Base-by-base conservation (phyloP, 2,797 vertebrate genomes). In the Synaphobranchus kaupii region DNA sequence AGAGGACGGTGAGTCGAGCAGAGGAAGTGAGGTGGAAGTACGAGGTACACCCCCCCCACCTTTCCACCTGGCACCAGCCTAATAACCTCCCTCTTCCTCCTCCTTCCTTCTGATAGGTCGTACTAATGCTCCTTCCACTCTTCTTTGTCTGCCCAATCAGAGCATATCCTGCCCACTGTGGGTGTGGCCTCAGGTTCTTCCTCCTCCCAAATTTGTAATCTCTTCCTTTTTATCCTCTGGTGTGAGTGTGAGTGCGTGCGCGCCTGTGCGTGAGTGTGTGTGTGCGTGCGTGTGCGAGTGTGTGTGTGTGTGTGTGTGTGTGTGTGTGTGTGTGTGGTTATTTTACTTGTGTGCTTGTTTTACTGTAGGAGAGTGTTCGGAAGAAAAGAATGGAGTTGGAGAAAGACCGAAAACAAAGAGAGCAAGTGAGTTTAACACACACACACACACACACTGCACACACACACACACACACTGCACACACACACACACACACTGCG, bases 1-100 rank as follows among this genome's bases (percentile, higher is more conserved):
- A 95, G 95, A 98, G 97, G 95, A 97, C 97, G 97, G 90, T 95
- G 90, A 97, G 95, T 95, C 96, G 94, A 93, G 93, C 95, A 94
- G 96, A 97, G 95, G 96, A 98, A 96, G 97, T 96, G 94, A 97
- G 96, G 94, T 97, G 96, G 96, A 97, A 20, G 25, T 68, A 96
- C 48, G 97, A 97, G 97, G 97, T 98, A 97, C 96, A 96, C 71
- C 28, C 76, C 54, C 63, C 25, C 34, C 1, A 78, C 85, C 76
- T 84, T 92, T n/a, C 25, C 87, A 89, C 87, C 56, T 83, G 76
- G 76, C 81, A 90, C 83, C 89, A 86, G 3, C 90, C 85, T 87
- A 58, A 58, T 89, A 88, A 91, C 84, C 78, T 0, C 84, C 87
- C 84, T 78, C 87, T 34, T 71, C 68, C 54, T n/a, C 83, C 47